Evolutionary conservation across 2,888 invertebrate genomes (phyloP), one percentile per base, ranked within the genome.

Genomic region (Nemoura dubitans): DNA sequence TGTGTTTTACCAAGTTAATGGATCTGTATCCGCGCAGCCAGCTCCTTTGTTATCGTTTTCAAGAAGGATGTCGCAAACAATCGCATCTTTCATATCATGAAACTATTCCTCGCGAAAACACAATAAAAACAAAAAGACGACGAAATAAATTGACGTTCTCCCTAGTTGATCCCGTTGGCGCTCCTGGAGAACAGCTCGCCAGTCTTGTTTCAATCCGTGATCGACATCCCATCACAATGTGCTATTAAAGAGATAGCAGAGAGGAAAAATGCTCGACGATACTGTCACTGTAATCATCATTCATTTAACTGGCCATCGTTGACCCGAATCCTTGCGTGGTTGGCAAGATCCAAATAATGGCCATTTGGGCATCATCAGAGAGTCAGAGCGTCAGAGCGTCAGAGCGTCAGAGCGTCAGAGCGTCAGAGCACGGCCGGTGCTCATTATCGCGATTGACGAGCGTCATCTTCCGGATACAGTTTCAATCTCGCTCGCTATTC

Each of bases 61-160:
- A 28, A 81, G 14, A 3, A 25, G 26, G n/a, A 25, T 10, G 83
- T 42, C 26, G 14, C 26, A 83, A 27, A 83, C 30, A 43, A 26
- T 29, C 6, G 43, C 83, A 26, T 42, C 36, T 43, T 83, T 83
- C 36, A 83, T 83, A 28, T 83, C n/a, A 83, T 21, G 36, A 83
- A 83, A 83, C 43, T 83, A 30, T 26, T 43, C 29, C 28, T 83
- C 83, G 14, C 28, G 3, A 30, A 83, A 81, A 30, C 81, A 81
- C 16, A 81, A 81, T 14, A 81, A 81, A 81, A 81, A 30, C 28
- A 16, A 81, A 81, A 81, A 81, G 14, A 30, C 28, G 30, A 81
- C 5, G 16, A 81, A 14, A 81, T 21, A 59, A 59, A 30, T 29
- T 30, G 81, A 29, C 81, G n/a, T 30, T 81, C 81, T 29, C 25